Evolutionary conservation across 2,888 invertebrate genomes (phyloP).

Genomic region (Leptinotarsa rubiginosa): DNA sequence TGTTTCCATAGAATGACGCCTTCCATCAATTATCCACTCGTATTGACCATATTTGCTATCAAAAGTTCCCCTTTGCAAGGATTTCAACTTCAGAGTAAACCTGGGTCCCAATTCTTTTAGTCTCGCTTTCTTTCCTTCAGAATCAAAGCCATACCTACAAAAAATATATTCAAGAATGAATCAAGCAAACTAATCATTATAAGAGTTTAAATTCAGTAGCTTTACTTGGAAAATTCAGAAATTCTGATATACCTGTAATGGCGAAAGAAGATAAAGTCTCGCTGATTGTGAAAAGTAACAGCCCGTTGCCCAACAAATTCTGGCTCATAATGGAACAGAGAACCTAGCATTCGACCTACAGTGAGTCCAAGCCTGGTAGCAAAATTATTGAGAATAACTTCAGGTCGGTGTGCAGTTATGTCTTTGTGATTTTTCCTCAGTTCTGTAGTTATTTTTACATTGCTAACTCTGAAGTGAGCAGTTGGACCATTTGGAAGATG

Average conservation of each 20-base stretch:
- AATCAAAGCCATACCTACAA: slow-evolving; percentile 87
- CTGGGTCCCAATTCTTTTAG: slow-evolving; percentile 96
- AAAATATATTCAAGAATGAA: slow-evolving; percentile 28
- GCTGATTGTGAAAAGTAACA: slow-evolving; percentile 98
- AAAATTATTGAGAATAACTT: slow-evolving; percentile 96
- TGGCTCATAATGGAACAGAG: slow-evolving; percentile 95
- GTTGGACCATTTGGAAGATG: slow-evolving; percentile 98
- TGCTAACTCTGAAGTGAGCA: slow-evolving; percentile 93
- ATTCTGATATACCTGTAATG: slow-evolving; percentile 80
- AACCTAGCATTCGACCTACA: slow-evolving; percentile 91
- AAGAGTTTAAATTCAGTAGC: too few species aligned
- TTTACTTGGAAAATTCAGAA: neutral
- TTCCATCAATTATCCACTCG: slow-evolving; percentile 92
- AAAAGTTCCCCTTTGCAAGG: slow-evolving; percentile 96
- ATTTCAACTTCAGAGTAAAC: slow-evolving; percentile 92
- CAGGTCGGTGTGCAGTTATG: slow-evolving; percentile 90
- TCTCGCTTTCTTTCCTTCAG: slow-evolving; percentile 78
- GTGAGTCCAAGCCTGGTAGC: slow-evolving; percentile 92
- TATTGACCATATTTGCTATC: slow-evolving; percentile 97
- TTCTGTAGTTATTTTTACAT: slow-evolving; percentile 90
- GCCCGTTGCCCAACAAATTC: slow-evolving; percentile 93
- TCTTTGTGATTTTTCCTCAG: slow-evolving; percentile 83
- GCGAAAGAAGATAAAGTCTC: slow-evolving; percentile 98
- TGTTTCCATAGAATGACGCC: slow-evolving; percentile 94
- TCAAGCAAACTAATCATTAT: neutral